phyloP scores from a whole-genome alignment of 2,113 vertebrate genomes.

The Hippopotamus amphibius region DNA sequence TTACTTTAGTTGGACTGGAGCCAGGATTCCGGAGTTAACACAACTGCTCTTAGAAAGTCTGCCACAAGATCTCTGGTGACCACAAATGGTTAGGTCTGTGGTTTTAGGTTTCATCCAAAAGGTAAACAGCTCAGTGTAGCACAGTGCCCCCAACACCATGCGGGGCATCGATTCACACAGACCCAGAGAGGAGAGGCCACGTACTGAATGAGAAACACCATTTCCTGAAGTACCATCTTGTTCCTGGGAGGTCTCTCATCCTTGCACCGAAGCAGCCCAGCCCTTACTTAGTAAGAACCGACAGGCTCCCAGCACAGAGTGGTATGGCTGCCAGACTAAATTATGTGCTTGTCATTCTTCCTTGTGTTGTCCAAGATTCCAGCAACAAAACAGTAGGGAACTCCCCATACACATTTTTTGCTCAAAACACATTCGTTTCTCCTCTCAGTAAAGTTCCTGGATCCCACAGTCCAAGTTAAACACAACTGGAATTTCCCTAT shows the following conservation, averaged over 20 bases:
- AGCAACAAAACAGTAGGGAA: slow-evolving; percentile 88
- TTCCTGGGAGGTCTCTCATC: slow-evolving; percentile 83
- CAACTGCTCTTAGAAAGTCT: slow-evolving; percentile 83
- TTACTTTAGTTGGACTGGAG: slow-evolving; percentile 79
- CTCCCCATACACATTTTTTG: slow-evolving; percentile 84
- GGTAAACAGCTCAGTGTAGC: slow-evolving; percentile 77
- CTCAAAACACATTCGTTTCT: slow-evolving; percentile 85
- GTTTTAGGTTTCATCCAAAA: slow-evolving; percentile 83
- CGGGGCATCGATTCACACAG: slow-evolving; percentile 76
- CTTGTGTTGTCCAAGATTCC: slow-evolving; percentile 83
- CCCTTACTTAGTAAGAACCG: slow-evolving; percentile 65
- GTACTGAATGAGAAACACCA: slow-evolving; percentile 77
- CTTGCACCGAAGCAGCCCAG: slow-evolving; percentile 59
- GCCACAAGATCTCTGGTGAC: slow-evolving; percentile 81
- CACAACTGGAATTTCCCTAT: slow-evolving; percentile 90
- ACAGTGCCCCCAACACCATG: slow-evolving; percentile 71
- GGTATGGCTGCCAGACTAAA: slow-evolving; percentile 76
- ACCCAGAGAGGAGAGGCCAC: slow-evolving; percentile 79
- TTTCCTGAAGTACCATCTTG: slow-evolving; percentile 82
- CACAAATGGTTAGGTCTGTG: slow-evolving; percentile 83
- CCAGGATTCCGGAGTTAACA: slow-evolving; percentile 82
- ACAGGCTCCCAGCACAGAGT: slow-evolving; percentile 74
- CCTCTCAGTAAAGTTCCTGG: slow-evolving; percentile 79
- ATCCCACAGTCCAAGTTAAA: slow-evolving; percentile 89
- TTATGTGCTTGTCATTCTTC: slow-evolving; percentile 83